Evolutionary conservation across 1,140 invertebrate genomes (phyloP).

Genomic region (Polypedilum pembai): DNA sequence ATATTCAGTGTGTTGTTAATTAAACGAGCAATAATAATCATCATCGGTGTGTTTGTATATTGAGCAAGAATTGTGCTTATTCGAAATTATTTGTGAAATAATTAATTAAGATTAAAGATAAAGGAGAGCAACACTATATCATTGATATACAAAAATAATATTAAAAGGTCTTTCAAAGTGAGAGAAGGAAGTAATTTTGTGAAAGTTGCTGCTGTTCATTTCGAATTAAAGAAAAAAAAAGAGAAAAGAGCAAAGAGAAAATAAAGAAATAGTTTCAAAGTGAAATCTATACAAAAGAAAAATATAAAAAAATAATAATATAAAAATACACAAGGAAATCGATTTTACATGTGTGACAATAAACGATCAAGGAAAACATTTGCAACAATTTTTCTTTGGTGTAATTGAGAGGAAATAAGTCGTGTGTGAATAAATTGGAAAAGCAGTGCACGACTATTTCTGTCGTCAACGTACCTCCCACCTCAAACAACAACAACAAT

Average conservation of each 20-base stretch:
- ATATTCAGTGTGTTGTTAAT: background rate
- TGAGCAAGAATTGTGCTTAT: background rate
- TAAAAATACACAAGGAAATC: background rate
- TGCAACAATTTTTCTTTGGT: constrained; percentile 36
- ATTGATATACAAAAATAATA: too few relatives aligned
- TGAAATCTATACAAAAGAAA: constrained; percentile 22
- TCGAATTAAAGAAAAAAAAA: background rate
- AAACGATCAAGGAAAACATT: constrained; percentile 29
- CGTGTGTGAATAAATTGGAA: background rate
- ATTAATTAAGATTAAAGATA: background rate
- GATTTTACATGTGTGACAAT: constrained; percentile 18
- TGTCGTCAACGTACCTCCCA: too few relatives aligned
- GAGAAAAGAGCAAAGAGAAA: background rate
- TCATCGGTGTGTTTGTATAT: background rate
- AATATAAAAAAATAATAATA: background rate
- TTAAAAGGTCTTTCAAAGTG: background rate
- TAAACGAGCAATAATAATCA: background rate
- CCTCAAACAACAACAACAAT: too few relatives aligned
- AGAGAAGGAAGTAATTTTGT: background rate
- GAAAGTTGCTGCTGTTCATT: background rate
- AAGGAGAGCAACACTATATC: background rate
- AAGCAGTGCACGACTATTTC: background rate
- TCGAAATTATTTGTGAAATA: background rate
- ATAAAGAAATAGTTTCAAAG: constrained; percentile 21
- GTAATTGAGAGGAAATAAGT: constrained; percentile 7